phyloP scores from a whole-genome alignment of 2,888 invertebrate genomes.

The Pasiphila rectangulata region DNA sequence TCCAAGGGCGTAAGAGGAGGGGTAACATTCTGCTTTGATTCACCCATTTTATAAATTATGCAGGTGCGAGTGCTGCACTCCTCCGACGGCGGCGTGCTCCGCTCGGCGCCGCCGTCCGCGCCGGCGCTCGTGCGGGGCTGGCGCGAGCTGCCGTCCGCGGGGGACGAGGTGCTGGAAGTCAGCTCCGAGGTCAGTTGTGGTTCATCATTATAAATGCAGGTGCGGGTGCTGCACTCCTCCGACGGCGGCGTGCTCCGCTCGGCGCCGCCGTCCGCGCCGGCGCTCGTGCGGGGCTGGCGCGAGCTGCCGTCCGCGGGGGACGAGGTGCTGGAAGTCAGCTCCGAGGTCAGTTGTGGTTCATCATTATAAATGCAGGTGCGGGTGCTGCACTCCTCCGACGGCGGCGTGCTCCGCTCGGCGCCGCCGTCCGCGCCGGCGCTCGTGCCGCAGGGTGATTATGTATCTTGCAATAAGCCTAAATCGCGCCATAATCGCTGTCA shows the following conservation, averaged over 20 bases:
- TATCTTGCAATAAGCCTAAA: too few relatives aligned
- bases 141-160: constrained; percentile 93
- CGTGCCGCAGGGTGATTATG: too few relatives aligned
- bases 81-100: constrained; percentile 85
- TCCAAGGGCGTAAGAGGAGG: too few relatives aligned
- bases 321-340: constrained; percentile 89
- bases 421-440: not conserved
- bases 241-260: not conserved
- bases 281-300: constrained; percentile 82
- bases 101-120: constrained; percentile 87
- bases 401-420: not conserved
- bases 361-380: too few relatives aligned
- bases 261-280: not conserved
- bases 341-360: constrained; percentile 83
- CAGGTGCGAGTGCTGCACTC: constrained; percentile 86
- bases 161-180: constrained; percentile 93
- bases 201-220: too few relatives aligned
- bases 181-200: constrained; percentile 83
- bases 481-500: too few relatives aligned
- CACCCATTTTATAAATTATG: too few relatives aligned
- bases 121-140: constrained; percentile 95
- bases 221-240: not conserved
- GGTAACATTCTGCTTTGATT: too few relatives aligned
- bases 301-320: constrained; percentile 95
- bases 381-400: not conserved